Evolutionary conservation across 2,888 invertebrate species (phyloP), one percentile per base, ranked within the genome.

Genomic region (Hipparchia sbordonii): DNA sequence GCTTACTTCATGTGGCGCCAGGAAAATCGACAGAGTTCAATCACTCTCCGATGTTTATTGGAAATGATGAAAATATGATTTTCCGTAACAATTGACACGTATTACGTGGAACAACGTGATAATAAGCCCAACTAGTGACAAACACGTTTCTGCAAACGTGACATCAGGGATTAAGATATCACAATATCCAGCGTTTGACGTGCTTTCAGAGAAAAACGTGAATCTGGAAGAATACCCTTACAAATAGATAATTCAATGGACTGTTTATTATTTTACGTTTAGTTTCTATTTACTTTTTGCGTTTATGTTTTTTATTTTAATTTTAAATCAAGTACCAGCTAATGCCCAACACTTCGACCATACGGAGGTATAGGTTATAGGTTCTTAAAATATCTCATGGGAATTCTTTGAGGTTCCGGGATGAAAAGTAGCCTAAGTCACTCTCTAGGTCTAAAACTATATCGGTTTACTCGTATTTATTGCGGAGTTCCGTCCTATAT

Each of bases 51-150:
- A 39, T 39, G 39, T 39, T 39, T 1, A 39, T 39, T 39, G 39
- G 39, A 5, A 39, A 39, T 39, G 39, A 39, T 39, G 39, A 65
- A 39, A 33, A 65, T 65, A 67, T 45, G 45, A 56, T 67, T 67
- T 67, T 46, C 45, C 56, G 56, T 71, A 68, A 3, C 51, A 70
- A 51, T 23, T 51, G 7, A 56, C 13, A 52, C 56, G 12, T 54
- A 48, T 33, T 54, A 52, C 23, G 56, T 67, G 48, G 70, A 60
- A 67, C 59, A 65, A 68, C 70, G 71, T 70, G 52, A n/a, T 72
- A 76, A 76, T 76, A 74, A 76, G 75, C 72, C 67, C 54, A 74
- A 76, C 75, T 76, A 74, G 74, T 67, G 70, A 72, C 61, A 70
- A 74, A 74, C 74, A 74, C 75, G 75, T 70, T 62, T 59, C 65